A percentile compares a stretch with the other conserved stretches of the same genome.
Evolutionary conservation across 1,140 invertebrate species (phyloP).

Genomic region (Aradophagus sp.): DNA sequence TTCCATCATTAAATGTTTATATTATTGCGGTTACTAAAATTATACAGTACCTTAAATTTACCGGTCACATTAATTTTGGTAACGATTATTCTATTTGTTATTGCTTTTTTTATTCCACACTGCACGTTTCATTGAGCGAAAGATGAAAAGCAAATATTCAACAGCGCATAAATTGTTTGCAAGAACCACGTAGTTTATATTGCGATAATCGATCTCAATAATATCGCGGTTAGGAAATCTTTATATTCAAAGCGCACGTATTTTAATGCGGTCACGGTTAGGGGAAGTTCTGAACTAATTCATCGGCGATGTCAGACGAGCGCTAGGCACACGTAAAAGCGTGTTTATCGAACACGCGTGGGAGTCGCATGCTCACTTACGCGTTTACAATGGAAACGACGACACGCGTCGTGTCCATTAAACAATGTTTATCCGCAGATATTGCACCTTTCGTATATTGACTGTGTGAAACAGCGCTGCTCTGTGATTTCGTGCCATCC

Average conservation of each 20-base stretch:
- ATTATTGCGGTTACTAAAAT: too few species aligned
- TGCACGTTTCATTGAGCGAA: too few species aligned
- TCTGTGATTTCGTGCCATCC: constrained; percentile 34
- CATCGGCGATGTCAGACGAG: constrained; percentile 40
- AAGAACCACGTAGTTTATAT: too few species aligned
- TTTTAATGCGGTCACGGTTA: constrained; percentile 26
- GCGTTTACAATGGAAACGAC: constrained; percentile 34
- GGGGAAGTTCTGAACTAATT: constrained; percentile 24
- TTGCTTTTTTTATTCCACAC: too few species aligned
- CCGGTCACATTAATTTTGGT: too few species aligned
- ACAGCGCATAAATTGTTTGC: too few species aligned
- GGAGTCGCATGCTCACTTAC: constrained; percentile 47
- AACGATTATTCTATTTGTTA: too few species aligned
- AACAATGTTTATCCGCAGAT: constrained; percentile 53
- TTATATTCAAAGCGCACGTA: constrained; percentile 26
- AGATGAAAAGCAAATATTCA: too few species aligned
- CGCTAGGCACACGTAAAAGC: constrained; percentile 33
- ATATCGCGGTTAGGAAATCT: constrained; percentile 27
- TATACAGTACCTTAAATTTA: too few species aligned
- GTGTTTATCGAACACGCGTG: constrained; percentile 43
- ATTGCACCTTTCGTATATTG: constrained; percentile 46
- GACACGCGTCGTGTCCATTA: constrained; percentile 54
- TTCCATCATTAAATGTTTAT: too few species aligned
- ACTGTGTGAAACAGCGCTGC: constrained; percentile 43
- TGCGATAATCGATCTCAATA: constrained; percentile 15